A percentile compares a stretch with the other conserved stretches of the same genome.
Evolutionary conservation across 2,113 vertebrate species (phyloP).

Genomic region (Salvelinus sp.): DNA sequence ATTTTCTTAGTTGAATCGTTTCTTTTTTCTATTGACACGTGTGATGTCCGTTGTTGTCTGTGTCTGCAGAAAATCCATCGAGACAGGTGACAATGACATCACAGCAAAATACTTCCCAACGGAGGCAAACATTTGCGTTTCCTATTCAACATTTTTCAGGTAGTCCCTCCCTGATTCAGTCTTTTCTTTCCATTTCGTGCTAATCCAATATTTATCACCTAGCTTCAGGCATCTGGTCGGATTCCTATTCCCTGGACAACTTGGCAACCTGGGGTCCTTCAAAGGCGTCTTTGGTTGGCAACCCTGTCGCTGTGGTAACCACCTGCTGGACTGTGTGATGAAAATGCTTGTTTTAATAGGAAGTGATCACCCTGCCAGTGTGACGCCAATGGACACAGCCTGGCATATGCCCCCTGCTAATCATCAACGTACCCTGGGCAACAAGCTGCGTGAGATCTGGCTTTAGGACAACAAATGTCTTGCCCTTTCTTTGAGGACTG

Average conservation of each 20-base stretch:
- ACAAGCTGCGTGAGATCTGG: background rate
- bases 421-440: background rate
- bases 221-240: background rate
- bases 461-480: background rate
- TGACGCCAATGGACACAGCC: background rate
- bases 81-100: too few relatives aligned
- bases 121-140: too few relatives aligned
- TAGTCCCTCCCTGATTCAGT: too few relatives aligned
- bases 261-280: conserved; percentile 16
- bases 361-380: conserved; percentile 19
- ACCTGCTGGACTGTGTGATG: conserved; percentile 6
- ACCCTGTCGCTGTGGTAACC: conserved; percentile 29
- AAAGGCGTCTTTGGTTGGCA: conserved; percentile 15
- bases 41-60: background rate
- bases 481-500: too few relatives aligned
- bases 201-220: background rate
- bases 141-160: too few relatives aligned
- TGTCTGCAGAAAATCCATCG: too few relatives aligned
- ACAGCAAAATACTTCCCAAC: too few relatives aligned
- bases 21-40: background rate
- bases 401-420: conserved; percentile 17
- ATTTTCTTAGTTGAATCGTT: background rate
- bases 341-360: conserved; percentile 23
- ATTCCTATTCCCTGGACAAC: background rate
- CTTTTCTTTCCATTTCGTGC: background rate